These are phyloP conservation scores for Molossus alvarezi DNA, from an alignment of 2,797 vertebrate genomes.

Conservation along the genomic window DNA sequence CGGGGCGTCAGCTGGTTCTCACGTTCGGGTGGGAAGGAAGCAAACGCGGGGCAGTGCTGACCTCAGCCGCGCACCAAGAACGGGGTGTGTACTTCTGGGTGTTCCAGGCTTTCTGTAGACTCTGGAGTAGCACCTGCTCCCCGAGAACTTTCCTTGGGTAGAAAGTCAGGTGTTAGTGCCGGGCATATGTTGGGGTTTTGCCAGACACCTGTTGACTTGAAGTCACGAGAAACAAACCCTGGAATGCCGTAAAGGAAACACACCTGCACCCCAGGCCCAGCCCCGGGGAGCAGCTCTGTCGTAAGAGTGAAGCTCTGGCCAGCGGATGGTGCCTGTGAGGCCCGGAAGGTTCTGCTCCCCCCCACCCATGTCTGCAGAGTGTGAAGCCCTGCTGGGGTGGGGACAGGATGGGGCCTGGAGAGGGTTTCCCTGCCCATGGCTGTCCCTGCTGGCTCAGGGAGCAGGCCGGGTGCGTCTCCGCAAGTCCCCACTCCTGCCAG, in stretches of 20 bases:
- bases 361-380: neutral
- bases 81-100: neutral
- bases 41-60: accelerated
- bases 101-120: neutral
- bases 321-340: neutral
- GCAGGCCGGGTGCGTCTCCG: neutral
- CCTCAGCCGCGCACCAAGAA: accelerated
- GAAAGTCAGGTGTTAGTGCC: neutral
- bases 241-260: neutral
- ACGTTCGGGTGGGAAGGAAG: accelerated
- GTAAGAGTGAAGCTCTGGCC: neutral
- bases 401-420: neutral
- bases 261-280: neutral
- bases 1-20: neutral
- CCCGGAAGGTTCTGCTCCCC: neutral
- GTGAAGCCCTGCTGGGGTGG: too few relatives aligned
- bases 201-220: neutral
- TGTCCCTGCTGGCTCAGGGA: neutral
- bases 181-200: neutral
- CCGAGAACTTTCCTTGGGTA: neutral
- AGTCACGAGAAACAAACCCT: neutral
- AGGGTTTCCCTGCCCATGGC: neutral
- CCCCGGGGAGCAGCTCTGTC: neutral
- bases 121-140: neutral
- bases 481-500: neutral